Evolutionary conservation across 2,113 vertebrate species (phyloP), one percentile per base, ranked within the genome.

Genomic region (Chaetodon auriga): DNA sequence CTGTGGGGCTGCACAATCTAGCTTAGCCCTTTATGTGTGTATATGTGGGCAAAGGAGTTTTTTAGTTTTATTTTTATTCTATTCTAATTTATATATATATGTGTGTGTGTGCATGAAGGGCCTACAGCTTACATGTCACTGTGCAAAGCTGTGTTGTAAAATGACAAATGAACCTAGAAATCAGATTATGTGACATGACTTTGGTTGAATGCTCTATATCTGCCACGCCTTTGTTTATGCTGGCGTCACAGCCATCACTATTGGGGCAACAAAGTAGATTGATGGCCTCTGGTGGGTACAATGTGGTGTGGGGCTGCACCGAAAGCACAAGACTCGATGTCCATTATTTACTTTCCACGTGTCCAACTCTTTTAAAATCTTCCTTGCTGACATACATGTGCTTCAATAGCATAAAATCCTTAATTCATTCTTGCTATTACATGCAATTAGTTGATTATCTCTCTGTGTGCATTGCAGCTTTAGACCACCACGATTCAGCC

Each of bases 221-320:
- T 81, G 82, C 81, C 85, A 83, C 71, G 48, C 79, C 86, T 92
- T 80, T 85, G 62, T 85, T 87, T 78, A 35, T 51, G 76, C 86
- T 83, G 73, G 78, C 73, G 30, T 72, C 72, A 38, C 65, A 86
- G 65, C 65, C 48, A 76, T 68, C 36, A 72, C 30, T 51, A 35
- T 36, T 53, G 25, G 57, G 51, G 62, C 35, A 25, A 65, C 75
- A 78, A 41, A 48, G 69, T 25, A 71, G 66, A 85, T 35, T 61
- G 45, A 86, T 80, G 71, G 21, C 12, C 45, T 62, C 23, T 48
- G 30, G 23, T 58, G 64, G 63, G 70, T 65, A 69, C 35, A 30
- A 30, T 30, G 30, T 30, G 30, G 30, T 30, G 30, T 61, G 25
- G 51, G 49, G 45, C 41, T 23, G 13, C 75, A 21, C 38, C 69